A percentile compares a stretch with the other conserved stretches of the same genome.
Evolutionary conservation across 2,888 invertebrate genomes (phyloP).

Genomic region (Drosophila cognata): DNA sequence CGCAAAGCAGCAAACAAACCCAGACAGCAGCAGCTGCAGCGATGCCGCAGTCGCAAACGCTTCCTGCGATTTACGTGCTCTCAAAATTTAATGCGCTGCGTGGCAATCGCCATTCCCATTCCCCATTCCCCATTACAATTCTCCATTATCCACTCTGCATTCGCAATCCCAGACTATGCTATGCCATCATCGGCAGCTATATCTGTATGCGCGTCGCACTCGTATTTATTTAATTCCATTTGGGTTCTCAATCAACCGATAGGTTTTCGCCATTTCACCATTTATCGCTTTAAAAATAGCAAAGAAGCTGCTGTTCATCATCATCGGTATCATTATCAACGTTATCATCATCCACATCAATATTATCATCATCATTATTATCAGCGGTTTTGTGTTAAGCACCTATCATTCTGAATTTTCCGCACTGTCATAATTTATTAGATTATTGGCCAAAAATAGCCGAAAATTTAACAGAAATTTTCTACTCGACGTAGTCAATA

Average conservation of each 20-base stretch:
- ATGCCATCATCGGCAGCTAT: slow-evolving; percentile 32
- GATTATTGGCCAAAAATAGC: slow-evolving; percentile 65
- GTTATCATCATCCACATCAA: slow-evolving; percentile 4
- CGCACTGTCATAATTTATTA: slow-evolving; percentile 54
- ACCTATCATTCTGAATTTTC: slow-evolving; percentile 27
- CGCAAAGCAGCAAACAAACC: slow-evolving; percentile 50
- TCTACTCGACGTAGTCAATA: slow-evolving; percentile 36
- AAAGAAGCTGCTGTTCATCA: slow-evolving; percentile 49
- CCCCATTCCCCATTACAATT: not conserved
- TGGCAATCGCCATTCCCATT: slow-evolving; percentile 54
- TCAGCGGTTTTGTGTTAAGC: slow-evolving; percentile 28
- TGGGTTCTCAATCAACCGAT: slow-evolving; percentile 75
- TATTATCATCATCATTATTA: slow-evolving; percentile 13
- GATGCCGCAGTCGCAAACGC: slow-evolving; percentile 42
- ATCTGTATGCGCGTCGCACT: slow-evolving; percentile 41
- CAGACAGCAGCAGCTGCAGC: slow-evolving; percentile 10
- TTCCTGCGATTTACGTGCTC: slow-evolving; percentile 58
- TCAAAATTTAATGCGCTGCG: slow-evolving; percentile 71
- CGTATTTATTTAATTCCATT: slow-evolving; percentile 79
- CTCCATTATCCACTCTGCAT: not conserved
- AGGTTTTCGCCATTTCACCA: slow-evolving; percentile 61
- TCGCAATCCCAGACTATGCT: slow-evolving; percentile 16
- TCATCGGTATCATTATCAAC: slow-evolving; percentile 10
- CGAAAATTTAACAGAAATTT: slow-evolving; percentile 29
- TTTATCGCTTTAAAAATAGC: slow-evolving; percentile 57